Conservation (phyloP, 2,113 vertebrate genomes). For the Aspiorhynchus laticeps region DNA sequence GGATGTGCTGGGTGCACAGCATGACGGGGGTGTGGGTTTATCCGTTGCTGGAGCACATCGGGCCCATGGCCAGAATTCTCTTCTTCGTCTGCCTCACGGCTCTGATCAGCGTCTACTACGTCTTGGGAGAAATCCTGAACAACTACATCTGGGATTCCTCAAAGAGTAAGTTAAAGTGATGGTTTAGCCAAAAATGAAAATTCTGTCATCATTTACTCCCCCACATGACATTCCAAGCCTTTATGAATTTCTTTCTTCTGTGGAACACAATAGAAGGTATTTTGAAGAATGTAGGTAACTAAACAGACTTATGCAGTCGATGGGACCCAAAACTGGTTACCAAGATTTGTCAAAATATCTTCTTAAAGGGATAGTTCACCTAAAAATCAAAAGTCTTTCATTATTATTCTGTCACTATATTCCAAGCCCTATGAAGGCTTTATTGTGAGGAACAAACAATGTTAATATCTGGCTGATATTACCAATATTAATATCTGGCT, state of each 20-base stretch:
- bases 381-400: neutral
- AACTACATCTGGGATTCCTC: slow-evolving; percentile 93
- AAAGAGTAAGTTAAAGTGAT: slow-evolving; percentile 71
- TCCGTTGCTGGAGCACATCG: slow-evolving; percentile 88
- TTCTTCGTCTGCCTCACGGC: slow-evolving; percentile 83
- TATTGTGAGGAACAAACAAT: neutral
- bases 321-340: too few species aligned
- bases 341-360: neutral
- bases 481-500: neutral
- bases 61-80: slow-evolving; percentile 79
- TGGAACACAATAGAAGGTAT: neutral
- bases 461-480: neutral
- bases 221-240: neutral
- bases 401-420: neutral
- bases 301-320: neutral
- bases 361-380: neutral
- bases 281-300: neutral
- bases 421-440: neutral
- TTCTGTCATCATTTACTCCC: neutral
- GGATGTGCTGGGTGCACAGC: slow-evolving; percentile 97
- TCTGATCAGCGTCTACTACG: slow-evolving; percentile 85
- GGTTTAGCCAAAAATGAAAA: neutral
- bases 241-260: slow-evolving; percentile 7
- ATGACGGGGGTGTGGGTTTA: slow-evolving; percentile 97
- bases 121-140: slow-evolving; percentile 93